A percentile compares a stretch with the other conserved stretches of the same genome.
phyloP scores from a whole-genome alignment of 2,888 invertebrate genomes.

The Andrena minutula region DNA sequence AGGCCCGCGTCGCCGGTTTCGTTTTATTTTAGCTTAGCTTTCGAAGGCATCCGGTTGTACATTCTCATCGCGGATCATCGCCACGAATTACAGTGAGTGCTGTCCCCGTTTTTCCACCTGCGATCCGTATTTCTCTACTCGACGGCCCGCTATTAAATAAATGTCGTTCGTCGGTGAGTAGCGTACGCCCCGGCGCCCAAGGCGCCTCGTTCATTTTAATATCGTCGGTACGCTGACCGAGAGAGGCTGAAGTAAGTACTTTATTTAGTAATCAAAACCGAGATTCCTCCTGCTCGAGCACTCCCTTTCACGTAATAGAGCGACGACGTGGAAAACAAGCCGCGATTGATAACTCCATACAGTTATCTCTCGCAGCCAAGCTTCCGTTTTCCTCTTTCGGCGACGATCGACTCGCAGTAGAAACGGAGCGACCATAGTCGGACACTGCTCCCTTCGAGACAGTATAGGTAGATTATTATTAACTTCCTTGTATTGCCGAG shows the following conservation, averaged over 20 bases:
- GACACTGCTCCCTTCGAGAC: neutral
- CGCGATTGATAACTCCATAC: too few relatives aligned
- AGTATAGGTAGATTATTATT: too few relatives aligned
- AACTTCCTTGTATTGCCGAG: neutral
- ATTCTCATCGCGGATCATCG: slow-evolving; percentile 79
- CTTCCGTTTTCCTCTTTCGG: neutral
- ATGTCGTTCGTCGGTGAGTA: slow-evolving; percentile 29
- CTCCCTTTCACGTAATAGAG: neutral
- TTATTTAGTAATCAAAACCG: neutral
- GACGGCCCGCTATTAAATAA: slow-evolving; percentile 33
- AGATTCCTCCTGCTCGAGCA: neutral
- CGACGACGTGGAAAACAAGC: too few relatives aligned
- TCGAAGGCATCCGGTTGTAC: slow-evolving; percentile 84
- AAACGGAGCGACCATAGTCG: slow-evolving; percentile 9
- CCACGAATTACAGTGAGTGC: slow-evolving; percentile 77
- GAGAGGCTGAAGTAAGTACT: slow-evolving; percentile 37
- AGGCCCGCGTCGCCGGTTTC: slow-evolving; percentile 78
- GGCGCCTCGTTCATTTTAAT: slow-evolving; percentile 7
- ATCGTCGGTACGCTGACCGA: slow-evolving; percentile 14
- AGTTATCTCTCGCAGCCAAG: too few relatives aligned
- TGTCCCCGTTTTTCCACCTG: slow-evolving; percentile 54
- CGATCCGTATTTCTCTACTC: slow-evolving; percentile 33
- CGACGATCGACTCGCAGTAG: slow-evolving; percentile 8
- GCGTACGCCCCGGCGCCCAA: neutral
- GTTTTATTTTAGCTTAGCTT: slow-evolving; percentile 84